Base-by-base conservation (phyloP, 2,113 vertebrate genomes). In the Bubo scandiacus region DNA sequence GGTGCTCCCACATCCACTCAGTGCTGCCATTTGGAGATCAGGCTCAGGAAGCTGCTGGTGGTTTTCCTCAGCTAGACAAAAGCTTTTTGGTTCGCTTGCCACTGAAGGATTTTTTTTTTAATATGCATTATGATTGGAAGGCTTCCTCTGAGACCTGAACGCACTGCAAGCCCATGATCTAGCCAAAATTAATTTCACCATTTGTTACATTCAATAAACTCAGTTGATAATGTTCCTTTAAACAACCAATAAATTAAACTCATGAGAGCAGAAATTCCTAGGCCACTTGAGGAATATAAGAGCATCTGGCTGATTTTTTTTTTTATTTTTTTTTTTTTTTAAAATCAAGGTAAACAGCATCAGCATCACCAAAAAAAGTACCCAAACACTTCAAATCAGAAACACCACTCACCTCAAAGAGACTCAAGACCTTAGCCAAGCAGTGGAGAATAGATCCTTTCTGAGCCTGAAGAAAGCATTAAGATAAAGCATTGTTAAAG, bases 361-460 rank as follows among this genome's bases (percentile, higher is more conserved):
- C 43, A 89, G 34, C 47, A 81, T n/a, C 52, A 83, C 42, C 55
- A 85, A 51, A 71, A 29, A 73, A 81, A 79, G 51, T 19, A 70
- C 14, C 55, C 11, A 42, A 73, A 57, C 57, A 23, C 21, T 65
- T 27, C 16, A 57, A 30, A 75, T 30, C 29, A 54, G n/a, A 58
- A 72, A 57, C 29, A 66, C 4, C 20, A 97, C 99, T 99, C 97
- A 99, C 99, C 91, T 99, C 99, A 96, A 99, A 99, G 59, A 99
- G 98, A 94, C 98, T 99, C 72, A 99, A 97, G 80, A 99, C 98
- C 97, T 99, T 98, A 51, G 99, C 99, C 97, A 99, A 86, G 90
- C 99, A 99, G 92, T 99, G 98, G 71, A 99, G 97, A 95, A 99
- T 97, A 34, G 98, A 98, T 6, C 99, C 99, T 93, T 97, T 98